These are phyloP conservation scores for Drosophila gaucha DNA, from an alignment of 2,888 invertebrate genomes.

Conservation along the genomic window DNA sequence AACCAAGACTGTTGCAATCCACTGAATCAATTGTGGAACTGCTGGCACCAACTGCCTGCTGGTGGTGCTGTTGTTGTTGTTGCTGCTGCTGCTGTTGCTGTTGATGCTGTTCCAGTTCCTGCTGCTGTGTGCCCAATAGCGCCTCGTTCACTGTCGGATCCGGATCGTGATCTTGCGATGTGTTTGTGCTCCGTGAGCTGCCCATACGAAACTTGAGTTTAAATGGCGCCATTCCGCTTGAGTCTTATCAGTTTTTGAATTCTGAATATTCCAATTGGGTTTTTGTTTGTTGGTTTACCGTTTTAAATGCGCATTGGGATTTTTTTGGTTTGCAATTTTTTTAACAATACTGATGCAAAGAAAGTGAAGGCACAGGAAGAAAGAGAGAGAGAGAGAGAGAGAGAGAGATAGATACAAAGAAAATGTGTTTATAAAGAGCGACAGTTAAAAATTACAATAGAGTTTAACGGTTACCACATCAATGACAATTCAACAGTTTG, in stretches of 20 bases:
- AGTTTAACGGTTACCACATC: constrained; percentile 24
- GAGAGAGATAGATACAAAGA: constrained; percentile 3
- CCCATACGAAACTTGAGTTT: constrained; percentile 85
- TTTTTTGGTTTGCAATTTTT: constrained; percentile 16
- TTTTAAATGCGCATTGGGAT: constrained; percentile 49
- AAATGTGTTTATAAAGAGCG: constrained; percentile 1
- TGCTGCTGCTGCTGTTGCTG: constrained; percentile 46
- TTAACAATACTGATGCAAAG: constrained; percentile 63
- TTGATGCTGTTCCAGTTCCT: constrained; percentile 57
- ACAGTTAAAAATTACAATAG: constrained; percentile 22
- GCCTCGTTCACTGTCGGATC: constrained; percentile 84
- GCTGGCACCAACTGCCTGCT: constrained; percentile 81
- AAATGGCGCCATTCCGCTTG: constrained; percentile 83
- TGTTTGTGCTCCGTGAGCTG: constrained; percentile 84
- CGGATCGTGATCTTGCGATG: constrained; percentile 84
- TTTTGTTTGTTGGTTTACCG: not conserved
- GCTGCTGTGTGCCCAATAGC: constrained; percentile 76
- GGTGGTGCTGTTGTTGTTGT: constrained; percentile 62
- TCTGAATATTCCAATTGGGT: constrained; percentile 2
- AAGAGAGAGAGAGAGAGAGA: constrained; percentile 9
- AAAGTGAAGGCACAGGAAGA: constrained; percentile 17
- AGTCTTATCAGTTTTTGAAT: constrained; percentile 6
- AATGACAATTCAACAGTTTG: constrained; percentile 14
- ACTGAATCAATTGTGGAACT: constrained; percentile 84
- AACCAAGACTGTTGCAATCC: constrained; percentile 83